phyloP scores from a whole-genome alignment of 1,140 invertebrate genomes.

The Sarcophaga peregrina region DNA sequence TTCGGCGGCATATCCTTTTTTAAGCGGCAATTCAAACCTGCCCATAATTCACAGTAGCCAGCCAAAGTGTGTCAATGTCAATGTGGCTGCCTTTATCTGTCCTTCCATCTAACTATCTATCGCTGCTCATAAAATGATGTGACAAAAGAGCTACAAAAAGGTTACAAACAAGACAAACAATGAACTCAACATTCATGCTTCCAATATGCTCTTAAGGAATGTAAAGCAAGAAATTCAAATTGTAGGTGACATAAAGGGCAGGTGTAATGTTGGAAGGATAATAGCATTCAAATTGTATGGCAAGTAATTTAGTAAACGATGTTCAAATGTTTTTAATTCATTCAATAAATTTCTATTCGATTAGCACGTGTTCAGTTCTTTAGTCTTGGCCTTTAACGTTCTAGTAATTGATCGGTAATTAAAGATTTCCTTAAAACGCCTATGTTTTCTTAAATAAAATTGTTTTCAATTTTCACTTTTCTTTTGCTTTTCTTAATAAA shows the following conservation, averaged over 20 bases:
- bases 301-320: not conserved
- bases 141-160: constrained; percentile 18
- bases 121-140: constrained; percentile 1
- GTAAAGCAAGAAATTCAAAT: not conserved
- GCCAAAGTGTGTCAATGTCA: not conserved
- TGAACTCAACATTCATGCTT: not conserved
- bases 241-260: constrained; percentile 6
- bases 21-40: not conserved
- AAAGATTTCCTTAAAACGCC: not conserved
- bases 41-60: too few relatives aligned
- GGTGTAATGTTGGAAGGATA: not conserved
- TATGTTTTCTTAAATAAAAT: not conserved
- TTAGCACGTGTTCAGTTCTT: not conserved
- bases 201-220: too few relatives aligned
- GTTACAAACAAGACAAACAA: not conserved
- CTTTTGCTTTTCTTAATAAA: not conserved
- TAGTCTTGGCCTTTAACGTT: not conserved
- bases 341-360: not conserved
- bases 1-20: not conserved
- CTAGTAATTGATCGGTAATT: not conserved
- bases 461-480: not conserved
- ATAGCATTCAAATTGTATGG: not conserved
- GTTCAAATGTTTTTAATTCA: not conserved
- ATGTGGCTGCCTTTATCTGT: not conserved
- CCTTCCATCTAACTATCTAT: too few relatives aligned